Evolutionary conservation across 1,140 invertebrate genomes (phyloP), one percentile per base, ranked within the genome.

Genomic region (Lordiphosa mommai): DNA sequence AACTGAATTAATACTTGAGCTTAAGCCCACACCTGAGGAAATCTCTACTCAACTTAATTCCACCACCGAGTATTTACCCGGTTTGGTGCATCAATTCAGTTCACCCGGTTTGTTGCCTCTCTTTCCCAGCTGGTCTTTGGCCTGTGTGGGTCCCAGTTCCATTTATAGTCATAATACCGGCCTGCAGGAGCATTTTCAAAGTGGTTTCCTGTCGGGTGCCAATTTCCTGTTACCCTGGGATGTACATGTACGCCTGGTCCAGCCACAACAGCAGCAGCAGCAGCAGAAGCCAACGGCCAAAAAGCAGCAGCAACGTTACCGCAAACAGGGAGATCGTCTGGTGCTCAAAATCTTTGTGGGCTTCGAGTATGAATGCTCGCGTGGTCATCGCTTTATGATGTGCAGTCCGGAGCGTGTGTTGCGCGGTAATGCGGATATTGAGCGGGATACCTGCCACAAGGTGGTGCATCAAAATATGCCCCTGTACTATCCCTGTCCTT

Each of bases 141-240:
- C 97, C 33, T 97, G 96, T 87, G 90, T 98, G 0, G 98, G 98
- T 4, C 93, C 95, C 0, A 96, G 96, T 20, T 96, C 95, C 60
- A 90, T 97, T 7, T 99, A 99, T 88, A 97, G 95, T 13, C 97
- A 98, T 82, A 96, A 94, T 88, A 92, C 94, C 60, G 97, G 96
- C 58, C 86, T 95, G 50, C 92, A 92, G 16, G 93, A 94, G 72
- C 91, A 93, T 58, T 93, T 94, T 71, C 94, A 95, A 80, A 93
- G 96, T 20, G 97, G 97, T 1, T 96, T 99, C 88, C 90, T 98
- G 16, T 92, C 92, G 36, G 95, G 95, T 32, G 96, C 96, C 13
- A 97, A 98, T 80, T 98, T 95, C 88, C 90, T 99, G 9, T 89
- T 99, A 43, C 98, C 98, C 0, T 99, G 97, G 97, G 97, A 99